These are phyloP conservation scores for Drosophila sulfurigaster DNA, from an alignment of 1,140 invertebrate genomes.

Conservation along the genomic window DNA sequence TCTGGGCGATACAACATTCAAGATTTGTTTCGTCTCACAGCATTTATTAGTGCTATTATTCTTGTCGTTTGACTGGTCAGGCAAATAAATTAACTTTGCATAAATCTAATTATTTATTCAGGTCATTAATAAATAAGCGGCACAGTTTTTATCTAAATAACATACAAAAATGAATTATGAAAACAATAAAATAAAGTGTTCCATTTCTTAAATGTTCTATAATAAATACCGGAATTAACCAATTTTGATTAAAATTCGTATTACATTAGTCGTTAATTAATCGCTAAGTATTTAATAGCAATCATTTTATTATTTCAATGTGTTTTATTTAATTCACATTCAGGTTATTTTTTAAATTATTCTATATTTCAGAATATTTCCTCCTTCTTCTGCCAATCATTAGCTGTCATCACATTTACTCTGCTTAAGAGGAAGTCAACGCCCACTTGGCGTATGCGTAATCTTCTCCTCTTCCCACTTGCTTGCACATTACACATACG, in stretches of 20 bases:
- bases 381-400: neutral
- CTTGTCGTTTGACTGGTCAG: conserved; percentile 18
- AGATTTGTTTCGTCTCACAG: conserved; percentile 39
- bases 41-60: conserved; percentile 4
- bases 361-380: neutral
- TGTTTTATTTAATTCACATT: neutral
- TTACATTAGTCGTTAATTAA: too few relatives aligned
- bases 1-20: conserved; percentile 1
- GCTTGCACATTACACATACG: conserved; percentile 54
- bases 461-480: conserved; percentile 46
- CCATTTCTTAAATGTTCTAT: too few relatives aligned
- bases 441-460: conserved; percentile 68
- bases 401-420: conserved; percentile 33
- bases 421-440: conserved; percentile 48
- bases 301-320: too few relatives aligned
- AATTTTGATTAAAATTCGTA: too few relatives aligned
- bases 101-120: conserved; percentile 33
- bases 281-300: too few relatives aligned
- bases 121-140: neutral
- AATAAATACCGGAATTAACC: too few relatives aligned
- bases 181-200: too few relatives aligned
- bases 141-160: neutral
- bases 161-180: too few relatives aligned
- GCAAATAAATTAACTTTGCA: conserved; percentile 52
- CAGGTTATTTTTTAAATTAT: neutral